Evolutionary conservation across 2,797 vertebrate genomes (phyloP), one percentile per base, ranked within the genome.

Genomic region (Danio tinwini): DNA sequence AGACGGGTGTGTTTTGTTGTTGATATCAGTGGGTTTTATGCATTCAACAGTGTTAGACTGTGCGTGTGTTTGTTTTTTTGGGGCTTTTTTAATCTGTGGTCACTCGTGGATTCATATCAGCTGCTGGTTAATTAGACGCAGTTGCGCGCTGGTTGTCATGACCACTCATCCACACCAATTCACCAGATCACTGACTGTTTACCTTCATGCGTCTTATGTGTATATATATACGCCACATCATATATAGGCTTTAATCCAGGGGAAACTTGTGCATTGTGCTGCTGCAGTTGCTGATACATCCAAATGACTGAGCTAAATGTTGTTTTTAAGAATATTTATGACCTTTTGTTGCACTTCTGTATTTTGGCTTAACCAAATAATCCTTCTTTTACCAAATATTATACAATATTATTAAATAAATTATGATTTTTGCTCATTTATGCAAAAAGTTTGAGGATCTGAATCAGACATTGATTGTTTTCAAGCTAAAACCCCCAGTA

Each of bases 121-220:
- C 83, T 42, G 69, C 37, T 61, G 59, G 78, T 70, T 84, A 81
- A 89, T 89, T 84, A 81, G 74, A 61, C 71, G 82, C 72, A 78
- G 81, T 84, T 44, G 80, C 75, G 58, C 64, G 45, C 83, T 17
- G 64, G 78, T 81, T 77, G 81, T 79, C 74, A 74, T 82, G 74
- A 67, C 74, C 86, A 65, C 68, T 78, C 58, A 61, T 49, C 58
- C 47, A 21, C 56, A 70, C 59, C 58, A 67, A n/a, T 62, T 64
- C 49, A 61, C 44, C 40, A 49, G 39, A 68, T 47, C 63, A 65
- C 56, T 3, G 55, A 21, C 40, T 42, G 56, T 63, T 71, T 72
- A 52, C 17, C 67, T 71, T 19, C 53, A 40, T 61, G 5, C 3
- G 17, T 67, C 14, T 67, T 62, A 13, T 67, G 74, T 67, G 74